Conservation (phyloP, 2,888 invertebrate species). For the Lumbricus terrestris region DNA sequence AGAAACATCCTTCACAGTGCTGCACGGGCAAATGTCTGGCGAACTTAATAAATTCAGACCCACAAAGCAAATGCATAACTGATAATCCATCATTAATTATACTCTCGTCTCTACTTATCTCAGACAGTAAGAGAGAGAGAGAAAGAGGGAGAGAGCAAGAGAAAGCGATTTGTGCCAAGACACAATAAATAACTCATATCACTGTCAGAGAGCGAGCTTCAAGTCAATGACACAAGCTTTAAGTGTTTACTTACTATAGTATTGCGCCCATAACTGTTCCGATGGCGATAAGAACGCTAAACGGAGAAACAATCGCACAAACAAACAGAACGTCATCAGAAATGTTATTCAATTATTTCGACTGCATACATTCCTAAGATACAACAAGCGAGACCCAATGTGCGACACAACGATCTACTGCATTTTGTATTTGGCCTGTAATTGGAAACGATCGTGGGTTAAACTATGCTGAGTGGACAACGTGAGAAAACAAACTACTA, state of each 20-base stretch:
- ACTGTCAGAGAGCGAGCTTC: background rate
- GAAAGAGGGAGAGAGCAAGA: too few species aligned
- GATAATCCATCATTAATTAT: background rate
- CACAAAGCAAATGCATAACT: background rate
- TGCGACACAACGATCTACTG: background rate
- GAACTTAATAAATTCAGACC: background rate
- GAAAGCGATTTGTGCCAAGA: background rate
- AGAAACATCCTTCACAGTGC: background rate
- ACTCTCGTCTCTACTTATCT: background rate
- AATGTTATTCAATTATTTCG: background rate
- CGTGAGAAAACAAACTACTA: background rate
- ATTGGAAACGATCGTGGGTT: background rate
- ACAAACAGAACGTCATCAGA: background rate
- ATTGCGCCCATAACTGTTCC: slow-evolving; percentile 22
- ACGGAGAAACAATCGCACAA: background rate
- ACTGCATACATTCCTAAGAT: background rate
- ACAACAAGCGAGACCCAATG: background rate
- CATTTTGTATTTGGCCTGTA: background rate
- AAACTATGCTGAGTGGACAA: background rate
- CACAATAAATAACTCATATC: background rate
- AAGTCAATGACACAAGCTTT: background rate
- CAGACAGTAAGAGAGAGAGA: background rate
- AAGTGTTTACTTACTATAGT: slow-evolving; percentile 16
- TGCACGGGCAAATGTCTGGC: background rate
- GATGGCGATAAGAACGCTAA: slow-evolving; percentile 23